A percentile compares a stretch with the other conserved stretches of the same genome.
Conservation (phyloP, 2,797 vertebrate species). For the Parambassis ranga region DNA sequence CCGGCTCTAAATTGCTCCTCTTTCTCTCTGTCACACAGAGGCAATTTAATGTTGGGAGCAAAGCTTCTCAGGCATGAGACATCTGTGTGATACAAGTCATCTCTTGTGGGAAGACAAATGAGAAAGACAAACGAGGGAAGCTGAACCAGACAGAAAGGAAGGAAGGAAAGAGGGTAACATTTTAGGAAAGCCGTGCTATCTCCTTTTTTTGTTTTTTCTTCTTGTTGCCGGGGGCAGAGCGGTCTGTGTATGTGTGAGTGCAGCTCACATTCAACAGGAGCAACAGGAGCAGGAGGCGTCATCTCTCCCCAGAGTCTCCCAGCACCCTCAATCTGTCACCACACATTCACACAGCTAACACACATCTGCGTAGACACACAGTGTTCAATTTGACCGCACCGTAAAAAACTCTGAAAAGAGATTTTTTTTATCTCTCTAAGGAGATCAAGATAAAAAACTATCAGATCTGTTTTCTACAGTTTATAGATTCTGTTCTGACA, state of each 20-base stretch:
- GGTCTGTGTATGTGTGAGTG: background rate
- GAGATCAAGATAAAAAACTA: background rate
- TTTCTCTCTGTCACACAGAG: slow-evolving; percentile 51
- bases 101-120: slow-evolving; percentile 39
- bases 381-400: background rate
- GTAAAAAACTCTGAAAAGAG: background rate
- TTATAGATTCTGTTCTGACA: background rate
- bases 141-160: slow-evolving; percentile 14
- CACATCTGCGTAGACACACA: background rate
- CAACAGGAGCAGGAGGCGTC: slow-evolving; percentile 32
- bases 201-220: background rate
- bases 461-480: background rate
- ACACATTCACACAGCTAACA: slow-evolving; percentile 7
- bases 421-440: background rate
- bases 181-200: slow-evolving; percentile 1
- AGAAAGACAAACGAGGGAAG: slow-evolving; percentile 39
- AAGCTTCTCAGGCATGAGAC: slow-evolving; percentile 43
- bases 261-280: slow-evolving; percentile 23
- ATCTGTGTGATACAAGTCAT: slow-evolving; percentile 20
- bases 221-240: background rate
- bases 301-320: slow-evolving; percentile 22
- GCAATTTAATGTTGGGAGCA: slow-evolving; percentile 43
- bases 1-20: slow-evolving; percentile 38
- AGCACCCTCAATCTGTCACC: slow-evolving; percentile 63
- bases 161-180: slow-evolving; percentile 9